Evolutionary conservation across 2,797 vertebrate species (phyloP).

Genomic region (Florisuga fusca): DNA sequence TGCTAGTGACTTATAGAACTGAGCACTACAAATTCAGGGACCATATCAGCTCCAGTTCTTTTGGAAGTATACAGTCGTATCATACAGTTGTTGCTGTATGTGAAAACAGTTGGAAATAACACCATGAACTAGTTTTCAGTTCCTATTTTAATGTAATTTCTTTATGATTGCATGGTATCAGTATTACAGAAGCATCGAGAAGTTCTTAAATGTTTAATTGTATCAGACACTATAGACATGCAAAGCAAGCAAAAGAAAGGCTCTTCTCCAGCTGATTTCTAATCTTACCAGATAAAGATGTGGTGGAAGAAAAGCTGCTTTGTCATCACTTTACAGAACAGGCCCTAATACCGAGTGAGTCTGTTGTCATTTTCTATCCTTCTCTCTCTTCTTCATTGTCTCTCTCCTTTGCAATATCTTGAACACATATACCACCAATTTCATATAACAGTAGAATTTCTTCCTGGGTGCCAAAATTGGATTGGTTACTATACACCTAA

Average conservation of each 20-base stretch:
- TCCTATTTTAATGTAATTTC: conserved; percentile 17
- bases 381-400: not conserved
- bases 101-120: not conserved
- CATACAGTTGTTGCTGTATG: not conserved
- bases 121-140: not conserved
- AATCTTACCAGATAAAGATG: not conserved
- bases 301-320: not conserved
- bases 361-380: not conserved
- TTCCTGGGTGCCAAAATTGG: not conserved
- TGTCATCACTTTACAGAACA: not conserved
- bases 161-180: conserved; percentile 26
- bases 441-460: not conserved
- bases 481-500: not conserved
- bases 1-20: conserved; percentile 5
- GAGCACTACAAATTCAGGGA: conserved; percentile 35
- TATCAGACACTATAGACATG: conserved; percentile 31
- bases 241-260: conserved; percentile 27
- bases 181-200: not conserved
- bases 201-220: conserved; percentile 23
- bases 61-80: not conserved
- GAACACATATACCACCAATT: not conserved
- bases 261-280: not conserved
- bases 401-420: not conserved
- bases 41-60: not conserved
- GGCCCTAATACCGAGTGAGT: not conserved